These are phyloP conservation scores for Cichlasoma orientale DNA, from an alignment of 2,797 vertebrate species.

Conservation along the genomic window DNA sequence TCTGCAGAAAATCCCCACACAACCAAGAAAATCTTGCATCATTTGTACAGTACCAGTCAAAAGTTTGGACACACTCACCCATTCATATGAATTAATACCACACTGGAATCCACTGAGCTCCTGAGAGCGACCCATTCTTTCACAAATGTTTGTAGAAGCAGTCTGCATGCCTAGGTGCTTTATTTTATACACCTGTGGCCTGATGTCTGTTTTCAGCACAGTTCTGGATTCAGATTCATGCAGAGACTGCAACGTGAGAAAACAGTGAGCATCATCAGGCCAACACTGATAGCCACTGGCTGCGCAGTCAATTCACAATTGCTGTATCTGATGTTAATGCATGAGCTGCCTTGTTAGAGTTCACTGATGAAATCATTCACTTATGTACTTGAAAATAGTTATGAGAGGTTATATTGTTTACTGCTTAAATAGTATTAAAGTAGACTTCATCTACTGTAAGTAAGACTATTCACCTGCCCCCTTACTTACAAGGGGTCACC, in stretches of 20 bases:
- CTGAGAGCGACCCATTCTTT: too few species aligned
- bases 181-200: too few species aligned
- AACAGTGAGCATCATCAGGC: neutral
- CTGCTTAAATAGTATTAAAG: neutral
- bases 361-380: neutral
- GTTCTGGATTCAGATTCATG: too few species aligned
- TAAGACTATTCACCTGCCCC: neutral
- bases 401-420: neutral
- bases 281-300: constrained; percentile 50
- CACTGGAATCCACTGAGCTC: too few species aligned
- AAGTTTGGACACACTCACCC: too few species aligned
- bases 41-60: too few species aligned
- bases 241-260: neutral
- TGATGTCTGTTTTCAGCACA: too few species aligned
- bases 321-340: neutral
- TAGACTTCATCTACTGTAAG: neutral
- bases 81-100: too few species aligned
- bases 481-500: neutral
- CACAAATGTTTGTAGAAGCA: too few species aligned
- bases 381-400: neutral
- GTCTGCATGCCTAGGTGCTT: too few species aligned
- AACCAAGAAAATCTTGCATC: too few species aligned
- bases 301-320: neutral
- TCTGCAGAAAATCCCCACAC: too few species aligned
- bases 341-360: neutral